Evolutionary conservation across 2,113 vertebrate genomes (phyloP).

Genomic region (Myrmecophaga tridactyla): DNA sequence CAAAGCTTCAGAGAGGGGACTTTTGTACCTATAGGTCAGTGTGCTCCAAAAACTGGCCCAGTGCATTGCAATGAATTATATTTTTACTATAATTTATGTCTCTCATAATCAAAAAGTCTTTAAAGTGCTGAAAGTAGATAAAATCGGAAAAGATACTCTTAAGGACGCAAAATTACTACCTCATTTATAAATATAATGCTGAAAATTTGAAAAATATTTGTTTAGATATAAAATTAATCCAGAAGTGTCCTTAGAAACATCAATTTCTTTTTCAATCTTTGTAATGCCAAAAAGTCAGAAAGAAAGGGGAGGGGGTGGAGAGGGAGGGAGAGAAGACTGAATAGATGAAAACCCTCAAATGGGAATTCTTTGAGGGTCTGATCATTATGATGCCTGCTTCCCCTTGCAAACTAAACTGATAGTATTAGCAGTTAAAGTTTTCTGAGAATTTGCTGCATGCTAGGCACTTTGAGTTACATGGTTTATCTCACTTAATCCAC

Average conservation of each 20-base stretch:
- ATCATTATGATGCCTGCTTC: not conserved
- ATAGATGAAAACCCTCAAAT: not conserved
- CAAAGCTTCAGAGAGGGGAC: not conserved
- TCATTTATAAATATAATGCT: slow-evolving; percentile 22
- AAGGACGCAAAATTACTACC: not conserved
- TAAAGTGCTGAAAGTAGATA: not conserved
- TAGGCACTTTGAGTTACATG: not conserved
- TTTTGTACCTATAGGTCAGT: not conserved
- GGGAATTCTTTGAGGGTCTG: not conserved
- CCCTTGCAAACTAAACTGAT: not conserved
- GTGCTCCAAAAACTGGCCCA: not conserved
- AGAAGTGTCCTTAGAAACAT: not conserved
- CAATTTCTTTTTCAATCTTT: slow-evolving; percentile 36
- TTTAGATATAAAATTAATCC: slow-evolving; percentile 27
- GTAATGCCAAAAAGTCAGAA: not conserved
- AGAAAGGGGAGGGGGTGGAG: not conserved
- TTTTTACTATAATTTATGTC: not conserved
- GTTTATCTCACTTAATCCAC: not conserved
- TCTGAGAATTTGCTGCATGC: not conserved
- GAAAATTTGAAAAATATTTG: not conserved
- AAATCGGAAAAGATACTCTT: not conserved
- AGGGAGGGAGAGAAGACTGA: not conserved
- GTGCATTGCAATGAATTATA: not conserved
- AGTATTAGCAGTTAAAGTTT: not conserved
- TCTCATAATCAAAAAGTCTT: not conserved